phyloP scores from a whole-genome alignment of 2,797 vertebrate species.

The Nyctibius grandis region DNA sequence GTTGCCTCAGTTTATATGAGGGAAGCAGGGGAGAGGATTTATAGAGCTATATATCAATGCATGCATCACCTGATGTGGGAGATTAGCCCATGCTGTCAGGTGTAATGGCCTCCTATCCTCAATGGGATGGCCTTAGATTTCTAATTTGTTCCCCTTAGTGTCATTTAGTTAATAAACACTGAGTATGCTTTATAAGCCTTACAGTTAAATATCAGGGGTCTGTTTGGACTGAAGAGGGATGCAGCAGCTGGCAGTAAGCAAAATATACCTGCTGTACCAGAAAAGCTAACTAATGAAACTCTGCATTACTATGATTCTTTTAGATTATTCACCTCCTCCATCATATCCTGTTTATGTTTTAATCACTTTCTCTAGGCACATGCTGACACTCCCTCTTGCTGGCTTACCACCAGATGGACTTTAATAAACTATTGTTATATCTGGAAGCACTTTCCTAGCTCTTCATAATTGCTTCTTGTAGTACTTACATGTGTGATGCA shows the following conservation, averaged over 20 bases:
- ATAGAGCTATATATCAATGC: not conserved
- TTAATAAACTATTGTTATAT: conserved; percentile 26
- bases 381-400: not conserved
- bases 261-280: conserved; percentile 5
- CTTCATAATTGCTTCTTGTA: not conserved
- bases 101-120: not conserved
- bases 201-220: not conserved
- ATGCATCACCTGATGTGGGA: not conserved
- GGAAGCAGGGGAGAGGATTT: not conserved
- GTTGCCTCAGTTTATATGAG: not conserved
- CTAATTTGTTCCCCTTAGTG: not conserved
- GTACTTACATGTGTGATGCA: not conserved
- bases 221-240: not conserved
- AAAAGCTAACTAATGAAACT: not conserved
- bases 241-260: not conserved
- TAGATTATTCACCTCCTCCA: not conserved
- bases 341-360: conserved; percentile 25
- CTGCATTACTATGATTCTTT: not conserved
- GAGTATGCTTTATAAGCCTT: not conserved
- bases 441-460: conserved; percentile 2
- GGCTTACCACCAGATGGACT: not conserved
- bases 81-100: not conserved
- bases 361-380: conserved; percentile 4
- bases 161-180: not conserved
- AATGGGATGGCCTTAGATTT: not conserved